Evolutionary conservation across 2,888 invertebrate species (phyloP), one percentile per base, ranked within the genome.

Genomic region (Eudemis profundana): DNA sequence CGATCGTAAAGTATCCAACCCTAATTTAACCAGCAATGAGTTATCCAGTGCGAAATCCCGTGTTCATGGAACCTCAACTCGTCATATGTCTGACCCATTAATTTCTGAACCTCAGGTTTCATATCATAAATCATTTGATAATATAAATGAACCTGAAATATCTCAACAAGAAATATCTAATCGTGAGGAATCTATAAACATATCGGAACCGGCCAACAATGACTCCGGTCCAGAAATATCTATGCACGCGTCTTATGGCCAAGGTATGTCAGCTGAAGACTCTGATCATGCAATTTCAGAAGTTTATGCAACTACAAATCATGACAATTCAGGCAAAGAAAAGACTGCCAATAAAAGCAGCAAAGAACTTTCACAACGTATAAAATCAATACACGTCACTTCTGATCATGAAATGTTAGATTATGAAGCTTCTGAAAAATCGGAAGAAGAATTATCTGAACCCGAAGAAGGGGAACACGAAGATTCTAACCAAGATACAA

Each of bases 191-290:
- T 53, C 53, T 2, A 23, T 40, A 8, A 56, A 49, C 36, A 46
- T 21, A 19, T 5, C 17, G 5, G 27, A 38, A 8, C 21, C 21
- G 0, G 57, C 15, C 19, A 49, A 17, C 21, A 27, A 61, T 27
- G 61, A 61, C 33, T 66, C 54, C 0, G 54, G 49, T 27, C 54
- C 61, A 50, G 61, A 54, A 44, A 49, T 61, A 66, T 66, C 54
- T 15, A 54, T 54, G 29, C 49, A 54, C 5, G 61, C 49, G 4
- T 64, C 64, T n/a, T 64, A 64, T 27, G 64, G 64, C 14, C 36
- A 57, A 49, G 57, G 51, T 14, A 64, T 64, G 57, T 57, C 64
- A 19, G 42, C 29, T n/a, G 51, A 46, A 44, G 17, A 29, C 3
- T 51, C 50, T 59, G 56, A 42, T 8, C 50, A 42, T 5, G 40